Conservation (phyloP, 2,113 vertebrate species). For the Illadopsis cleaveri region DNA sequence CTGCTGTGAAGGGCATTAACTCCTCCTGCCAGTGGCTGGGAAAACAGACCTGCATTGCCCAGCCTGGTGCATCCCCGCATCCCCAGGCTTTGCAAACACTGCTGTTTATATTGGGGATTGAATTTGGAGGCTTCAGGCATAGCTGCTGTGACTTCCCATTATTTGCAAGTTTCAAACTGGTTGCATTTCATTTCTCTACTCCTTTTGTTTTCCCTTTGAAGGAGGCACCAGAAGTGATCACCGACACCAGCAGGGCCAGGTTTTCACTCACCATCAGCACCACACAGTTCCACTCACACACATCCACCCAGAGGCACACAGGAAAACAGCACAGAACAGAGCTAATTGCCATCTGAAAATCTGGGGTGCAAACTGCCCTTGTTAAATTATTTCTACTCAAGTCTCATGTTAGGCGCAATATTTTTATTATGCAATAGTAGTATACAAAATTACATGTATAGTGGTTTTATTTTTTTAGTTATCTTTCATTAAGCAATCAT, state of each 20-base stretch:
- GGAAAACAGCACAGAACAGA: not conserved
- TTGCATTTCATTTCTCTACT: not conserved
- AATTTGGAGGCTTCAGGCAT: not conserved
- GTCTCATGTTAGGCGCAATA: accelerated
- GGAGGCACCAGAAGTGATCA: not conserved
- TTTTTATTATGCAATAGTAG: not conserved
- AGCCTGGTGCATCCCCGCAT: not conserved
- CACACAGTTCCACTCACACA: not conserved
- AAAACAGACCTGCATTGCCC: not conserved
- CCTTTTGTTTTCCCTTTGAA: not conserved
- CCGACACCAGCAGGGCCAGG: not conserved
- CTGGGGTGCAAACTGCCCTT: not conserved
- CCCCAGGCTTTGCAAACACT: not conserved
- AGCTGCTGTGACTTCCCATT: not conserved
- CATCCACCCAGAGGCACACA: not conserved
- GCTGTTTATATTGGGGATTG: not conserved
- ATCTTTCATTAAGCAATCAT: not conserved
- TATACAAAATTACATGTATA: not conserved
- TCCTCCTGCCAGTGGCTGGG: not conserved
- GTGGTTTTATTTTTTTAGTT: not conserved
- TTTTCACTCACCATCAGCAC: not conserved
- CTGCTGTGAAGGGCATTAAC: not conserved
- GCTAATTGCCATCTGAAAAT: not conserved
- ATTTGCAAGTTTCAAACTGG: not conserved
- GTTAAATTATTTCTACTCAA: not conserved